Evolutionary conservation across 2,888 invertebrate genomes (phyloP).

Genomic region (Agrotis puta): DNA sequence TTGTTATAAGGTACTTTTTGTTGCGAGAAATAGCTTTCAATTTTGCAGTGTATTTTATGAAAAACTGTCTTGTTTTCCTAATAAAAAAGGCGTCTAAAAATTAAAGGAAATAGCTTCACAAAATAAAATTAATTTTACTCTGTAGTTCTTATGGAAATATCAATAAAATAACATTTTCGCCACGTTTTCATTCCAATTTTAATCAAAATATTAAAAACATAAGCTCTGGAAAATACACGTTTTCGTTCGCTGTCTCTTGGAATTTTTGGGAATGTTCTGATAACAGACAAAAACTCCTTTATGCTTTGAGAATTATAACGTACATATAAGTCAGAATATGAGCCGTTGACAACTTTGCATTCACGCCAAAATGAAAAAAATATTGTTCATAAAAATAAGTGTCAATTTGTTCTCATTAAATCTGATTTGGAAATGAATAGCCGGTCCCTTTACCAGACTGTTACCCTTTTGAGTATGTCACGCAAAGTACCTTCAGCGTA

Average conservation of each 20-base stretch:
- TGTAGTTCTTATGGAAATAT: constrained; percentile 22
- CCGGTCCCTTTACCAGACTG: too few species aligned
- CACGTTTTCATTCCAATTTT: constrained; percentile 18
- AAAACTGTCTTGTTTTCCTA: neutral
- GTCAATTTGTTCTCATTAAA: neutral
- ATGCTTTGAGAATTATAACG: constrained; percentile 17
- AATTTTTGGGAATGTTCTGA: constrained; percentile 24
- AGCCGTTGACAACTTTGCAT: neutral
- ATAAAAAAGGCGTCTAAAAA: neutral
- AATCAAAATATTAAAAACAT: constrained; percentile 13
- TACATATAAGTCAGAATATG: constrained; percentile 18
- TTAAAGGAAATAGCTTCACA: constrained; percentile 23
- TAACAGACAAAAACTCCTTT: constrained; percentile 26
- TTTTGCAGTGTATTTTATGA: constrained; percentile 13
- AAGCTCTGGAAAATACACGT: constrained; percentile 28
- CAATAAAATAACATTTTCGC: constrained; percentile 14
- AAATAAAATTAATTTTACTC: constrained; percentile 21
- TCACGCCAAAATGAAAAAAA: neutral
- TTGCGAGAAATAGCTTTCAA: neutral
- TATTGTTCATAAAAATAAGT: too few species aligned
- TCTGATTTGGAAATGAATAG: neutral
- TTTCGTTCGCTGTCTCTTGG: constrained; percentile 2
- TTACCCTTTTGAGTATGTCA: too few species aligned
- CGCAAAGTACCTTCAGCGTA: too few species aligned
- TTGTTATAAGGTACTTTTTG: neutral